A percentile compares a stretch with the other conserved stretches of the same genome.
These are phyloP conservation scores for Cosmia pyralina DNA, from an alignment of 2,888 invertebrate species.

Conservation along the genomic window DNA sequence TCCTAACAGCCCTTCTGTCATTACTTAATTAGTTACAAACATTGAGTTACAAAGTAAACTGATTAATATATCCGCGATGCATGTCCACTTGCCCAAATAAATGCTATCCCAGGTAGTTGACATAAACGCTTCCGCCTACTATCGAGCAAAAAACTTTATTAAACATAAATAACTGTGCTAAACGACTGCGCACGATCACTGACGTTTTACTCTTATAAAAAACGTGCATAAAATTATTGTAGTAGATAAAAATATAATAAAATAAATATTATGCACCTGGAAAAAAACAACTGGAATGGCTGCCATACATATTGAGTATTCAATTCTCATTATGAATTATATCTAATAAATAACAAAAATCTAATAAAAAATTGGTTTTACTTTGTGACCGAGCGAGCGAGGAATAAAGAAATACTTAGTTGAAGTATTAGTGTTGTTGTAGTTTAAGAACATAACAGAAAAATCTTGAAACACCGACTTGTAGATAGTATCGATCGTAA, in stretches of 20 bases:
- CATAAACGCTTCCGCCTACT: conserved; percentile 47
- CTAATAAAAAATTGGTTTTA: background rate
- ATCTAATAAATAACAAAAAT: background rate
- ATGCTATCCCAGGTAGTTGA: conserved; percentile 38
- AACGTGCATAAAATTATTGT: background rate
- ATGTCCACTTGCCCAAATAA: conserved; percentile 9
- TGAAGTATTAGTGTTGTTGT: too few species aligned
- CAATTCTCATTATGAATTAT: too few species aligned
- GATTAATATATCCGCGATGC: conserved; percentile 10
- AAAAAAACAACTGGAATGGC: too few species aligned
- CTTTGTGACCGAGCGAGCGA: too few species aligned
- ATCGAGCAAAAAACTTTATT: conserved; percentile 11
- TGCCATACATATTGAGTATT: background rate
- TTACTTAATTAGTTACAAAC: conserved; percentile 21
- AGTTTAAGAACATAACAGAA: background rate
- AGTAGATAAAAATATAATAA: background rate
- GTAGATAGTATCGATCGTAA: conserved; percentile 36
- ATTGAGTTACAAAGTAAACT: conserved; percentile 25
- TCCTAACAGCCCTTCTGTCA: background rate
- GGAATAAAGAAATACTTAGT: too few species aligned
- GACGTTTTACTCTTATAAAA: background rate
- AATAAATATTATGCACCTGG: background rate
- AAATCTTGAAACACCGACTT: background rate
- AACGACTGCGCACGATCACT: conserved; percentile 2
- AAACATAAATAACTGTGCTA: conserved; percentile 28